A percentile compares a stretch with the other conserved stretches of the same genome.
These are phyloP conservation scores for Epistrophe eligans DNA, from an alignment of 2,888 invertebrate genomes.

Conservation along the genomic window DNA sequence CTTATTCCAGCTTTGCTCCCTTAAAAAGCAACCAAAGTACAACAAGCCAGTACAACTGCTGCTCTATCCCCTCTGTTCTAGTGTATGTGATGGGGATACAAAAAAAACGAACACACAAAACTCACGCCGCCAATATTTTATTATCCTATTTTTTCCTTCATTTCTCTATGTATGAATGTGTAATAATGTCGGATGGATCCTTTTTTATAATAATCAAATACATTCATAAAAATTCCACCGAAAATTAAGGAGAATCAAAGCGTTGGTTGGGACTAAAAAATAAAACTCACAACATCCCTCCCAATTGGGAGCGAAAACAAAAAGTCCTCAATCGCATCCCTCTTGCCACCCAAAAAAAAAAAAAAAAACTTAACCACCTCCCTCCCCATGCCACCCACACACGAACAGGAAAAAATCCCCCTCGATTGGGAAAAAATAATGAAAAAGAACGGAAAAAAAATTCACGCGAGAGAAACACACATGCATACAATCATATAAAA, in stretches of 20 bases:
- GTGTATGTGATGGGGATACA: slow-evolving; percentile 27
- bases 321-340: slow-evolving; percentile 48
- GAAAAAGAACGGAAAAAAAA: slow-evolving; percentile 64
- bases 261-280: slow-evolving; percentile 24
- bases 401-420: slow-evolving; percentile 54
- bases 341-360: slow-evolving; percentile 32
- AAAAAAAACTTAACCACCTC: slow-evolving; percentile 13
- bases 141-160: slow-evolving; percentile 68
- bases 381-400: slow-evolving; percentile 30
- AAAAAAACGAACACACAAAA: slow-evolving; percentile 23
- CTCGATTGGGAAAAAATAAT: slow-evolving; percentile 56
- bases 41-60: background rate
- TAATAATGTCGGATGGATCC: slow-evolving; percentile 75
- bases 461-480: slow-evolving; percentile 68
- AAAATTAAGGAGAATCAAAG: slow-evolving; percentile 71
- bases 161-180: slow-evolving; percentile 74
- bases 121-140: slow-evolving; percentile 71
- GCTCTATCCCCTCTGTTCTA: slow-evolving; percentile 23
- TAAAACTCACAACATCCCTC: slow-evolving; percentile 57
- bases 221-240: slow-evolving; percentile 74
- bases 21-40: slow-evolving; percentile 49
- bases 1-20: slow-evolving; percentile 70
- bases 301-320: slow-evolving; percentile 47
- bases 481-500: slow-evolving; percentile 11
- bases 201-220: slow-evolving; percentile 75